Evolutionary conservation across 1,140 invertebrate genomes (phyloP), one percentile per base, ranked within the genome.

Genomic region (Cryptotermes secundus): DNA sequence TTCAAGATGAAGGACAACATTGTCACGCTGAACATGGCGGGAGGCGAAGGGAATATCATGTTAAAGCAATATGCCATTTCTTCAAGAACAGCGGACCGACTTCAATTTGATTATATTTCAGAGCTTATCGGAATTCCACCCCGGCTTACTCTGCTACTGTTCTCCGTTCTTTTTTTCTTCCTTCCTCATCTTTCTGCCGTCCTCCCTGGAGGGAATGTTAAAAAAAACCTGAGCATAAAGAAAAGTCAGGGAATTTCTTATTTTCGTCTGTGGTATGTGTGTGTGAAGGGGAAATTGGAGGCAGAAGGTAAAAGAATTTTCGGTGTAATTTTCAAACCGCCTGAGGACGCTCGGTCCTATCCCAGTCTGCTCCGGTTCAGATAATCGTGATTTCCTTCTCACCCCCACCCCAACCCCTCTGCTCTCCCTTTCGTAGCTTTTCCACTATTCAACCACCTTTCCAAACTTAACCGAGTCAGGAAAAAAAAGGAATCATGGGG

Each of bases 271-370:
- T 9, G 59, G 26, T 72, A 26, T 72, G 59, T 31, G 59, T 72
- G 26, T 59, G 53, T 59, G 26, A 22, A n/a, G n/a, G n/a, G n/a
- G n/a, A 38, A 12, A 38, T 12, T 9, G 0, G 59, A 31, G 59
- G 26, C 10, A 10, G n/a, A 72, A 49, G 26, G 59, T 72, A 72
- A 72, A n/a, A 72, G 59, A 72, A 26, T 72, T 72, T 72, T 72
- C 14, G 59, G 59, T 72, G 59, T 72, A 72, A 72, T 72, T 72
- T 72, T 31, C 59, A 72, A 72, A 72, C 59, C 59, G 59, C 59
- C 59, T 14, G 59, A 72, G 59, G 59, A 26, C 14, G n/a, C 59
- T 72, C 22, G 1, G 26, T 26, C 26, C n/a, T 72, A 7, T 72
- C 59, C 14, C 59, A 31, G 59, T 72, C 59, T 72, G 59, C 59